These are phyloP conservation scores for Ictalurus punctatus DNA, from an alignment of 2,113 vertebrate species.

Conservation along the genomic window DNA sequence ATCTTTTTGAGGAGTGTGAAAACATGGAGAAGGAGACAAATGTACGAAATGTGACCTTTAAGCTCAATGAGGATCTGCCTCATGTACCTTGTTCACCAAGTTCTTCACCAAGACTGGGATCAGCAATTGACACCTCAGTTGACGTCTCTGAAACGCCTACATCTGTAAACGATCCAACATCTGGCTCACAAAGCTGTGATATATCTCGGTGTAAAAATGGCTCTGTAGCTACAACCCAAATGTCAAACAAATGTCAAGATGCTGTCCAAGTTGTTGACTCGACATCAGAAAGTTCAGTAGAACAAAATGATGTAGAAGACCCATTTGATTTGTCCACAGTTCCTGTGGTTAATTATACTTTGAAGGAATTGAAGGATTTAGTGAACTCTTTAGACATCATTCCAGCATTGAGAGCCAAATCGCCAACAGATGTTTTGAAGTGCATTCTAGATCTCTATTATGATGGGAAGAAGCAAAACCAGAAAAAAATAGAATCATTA, in stretches of 20 bases:
- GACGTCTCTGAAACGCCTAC: not conserved
- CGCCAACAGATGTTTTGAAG: not conserved
- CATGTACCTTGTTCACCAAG: not conserved
- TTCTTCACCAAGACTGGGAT: not conserved
- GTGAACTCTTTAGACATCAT: slow-evolving; percentile 30
- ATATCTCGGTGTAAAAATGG: slow-evolving; percentile 1
- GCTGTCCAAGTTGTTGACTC: not conserved
- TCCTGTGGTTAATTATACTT: slow-evolving; percentile 37
- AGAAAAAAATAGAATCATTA: not conserved
- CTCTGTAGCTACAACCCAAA: not conserved
- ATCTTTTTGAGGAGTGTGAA: not conserved
- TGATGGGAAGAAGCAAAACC: slow-evolving; percentile 15
- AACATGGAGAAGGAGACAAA: not conserved
- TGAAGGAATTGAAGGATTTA: slow-evolving; percentile 32
- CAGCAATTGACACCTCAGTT: not conserved
- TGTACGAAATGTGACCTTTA: not conserved
- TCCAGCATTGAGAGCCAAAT: not conserved
- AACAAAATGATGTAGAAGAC: not conserved
- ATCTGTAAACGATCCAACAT: not conserved
- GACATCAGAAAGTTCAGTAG: not conserved
- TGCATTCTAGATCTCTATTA: slow-evolving; percentile 39
- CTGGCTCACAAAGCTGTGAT: not conserved
- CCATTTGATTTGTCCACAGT: slow-evolving; percentile 37
- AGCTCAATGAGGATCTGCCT: not conserved
- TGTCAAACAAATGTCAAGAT: not conserved